Evolutionary conservation across 2,888 invertebrate species (phyloP).

Genomic region (Megaustenia siamemsis): DNA sequence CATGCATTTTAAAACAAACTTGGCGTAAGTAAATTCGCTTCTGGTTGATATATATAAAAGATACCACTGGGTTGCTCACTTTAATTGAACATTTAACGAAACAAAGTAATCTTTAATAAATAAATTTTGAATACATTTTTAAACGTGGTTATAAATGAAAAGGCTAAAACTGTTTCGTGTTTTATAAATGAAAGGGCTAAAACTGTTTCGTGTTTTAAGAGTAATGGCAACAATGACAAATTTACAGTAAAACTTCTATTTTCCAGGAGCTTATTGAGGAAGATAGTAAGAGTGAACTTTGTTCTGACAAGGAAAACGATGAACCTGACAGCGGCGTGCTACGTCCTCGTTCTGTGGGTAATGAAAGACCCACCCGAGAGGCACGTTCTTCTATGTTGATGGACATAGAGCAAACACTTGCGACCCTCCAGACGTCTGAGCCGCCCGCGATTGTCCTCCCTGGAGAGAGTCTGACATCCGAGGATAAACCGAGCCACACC

Average conservation of each 20-base stretch:
- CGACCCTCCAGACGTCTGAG: constrained; percentile 43
- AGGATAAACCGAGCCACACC: neutral
- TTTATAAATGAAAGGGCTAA: too few species aligned
- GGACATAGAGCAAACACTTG: constrained; percentile 56
- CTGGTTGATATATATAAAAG: too few species aligned
- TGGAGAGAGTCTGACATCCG: neutral
- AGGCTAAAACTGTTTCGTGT: too few species aligned
- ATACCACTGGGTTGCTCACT: too few species aligned
- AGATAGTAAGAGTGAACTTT: neutral
- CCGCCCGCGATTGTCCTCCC: neutral
- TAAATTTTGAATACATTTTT: too few species aligned
- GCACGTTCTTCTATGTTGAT: constrained; percentile 56
- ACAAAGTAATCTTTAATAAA: too few species aligned
- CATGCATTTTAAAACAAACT: too few species aligned
- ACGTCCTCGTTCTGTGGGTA: constrained; percentile 18
- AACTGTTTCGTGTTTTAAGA: too few species aligned
- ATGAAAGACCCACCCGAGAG: neutral
- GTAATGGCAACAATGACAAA: neutral
- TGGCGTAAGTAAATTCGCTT: too few species aligned
- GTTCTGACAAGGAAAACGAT: neutral
- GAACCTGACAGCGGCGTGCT: constrained; percentile 1
- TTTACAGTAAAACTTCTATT: neutral
- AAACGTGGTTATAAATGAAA: too few species aligned
- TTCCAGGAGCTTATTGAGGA: constrained; percentile 41
- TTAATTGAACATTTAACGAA: too few species aligned